Conservation (phyloP, 2,888 invertebrate species). For the Mimas tiliae region DNA sequence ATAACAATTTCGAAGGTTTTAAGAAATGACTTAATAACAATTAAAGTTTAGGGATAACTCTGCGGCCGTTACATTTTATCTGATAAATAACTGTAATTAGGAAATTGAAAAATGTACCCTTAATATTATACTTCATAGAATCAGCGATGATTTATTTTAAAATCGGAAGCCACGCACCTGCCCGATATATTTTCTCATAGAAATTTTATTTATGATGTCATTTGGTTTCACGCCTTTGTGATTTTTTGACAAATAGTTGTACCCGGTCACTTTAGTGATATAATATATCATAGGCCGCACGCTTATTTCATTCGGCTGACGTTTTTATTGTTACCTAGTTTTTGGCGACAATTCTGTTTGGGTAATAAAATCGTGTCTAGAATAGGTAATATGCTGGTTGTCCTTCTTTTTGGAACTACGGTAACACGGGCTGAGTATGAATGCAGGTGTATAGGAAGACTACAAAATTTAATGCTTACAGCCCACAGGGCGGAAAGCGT, state of each 20-base stretch:
- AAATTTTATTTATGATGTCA: slow-evolving; percentile 19
- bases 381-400: background rate
- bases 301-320: slow-evolving; percentile 12
- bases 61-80: too few species aligned
- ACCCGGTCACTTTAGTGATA: too few species aligned
- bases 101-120: too few species aligned
- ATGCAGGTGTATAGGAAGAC: too few species aligned
- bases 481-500: too few species aligned
- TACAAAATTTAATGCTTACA: too few species aligned
- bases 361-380: slow-evolving; percentile 14
- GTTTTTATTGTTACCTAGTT: slow-evolving; percentile 19
- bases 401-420: background rate
- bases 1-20: too few species aligned
- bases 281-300: too few species aligned
- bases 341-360: slow-evolving; percentile 12
- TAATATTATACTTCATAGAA: background rate
- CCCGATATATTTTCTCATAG: slow-evolving; percentile 18
- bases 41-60: too few species aligned
- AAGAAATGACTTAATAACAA: too few species aligned
- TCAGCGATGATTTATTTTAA: background rate
- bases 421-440: too few species aligned
- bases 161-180: background rate
- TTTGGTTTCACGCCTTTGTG: slow-evolving; percentile 19
- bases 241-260: slow-evolving; percentile 21
- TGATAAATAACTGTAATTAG: too few species aligned